Base-by-base conservation (phyloP, 1,140 invertebrate species). In the Papilio xuthus region DNA sequence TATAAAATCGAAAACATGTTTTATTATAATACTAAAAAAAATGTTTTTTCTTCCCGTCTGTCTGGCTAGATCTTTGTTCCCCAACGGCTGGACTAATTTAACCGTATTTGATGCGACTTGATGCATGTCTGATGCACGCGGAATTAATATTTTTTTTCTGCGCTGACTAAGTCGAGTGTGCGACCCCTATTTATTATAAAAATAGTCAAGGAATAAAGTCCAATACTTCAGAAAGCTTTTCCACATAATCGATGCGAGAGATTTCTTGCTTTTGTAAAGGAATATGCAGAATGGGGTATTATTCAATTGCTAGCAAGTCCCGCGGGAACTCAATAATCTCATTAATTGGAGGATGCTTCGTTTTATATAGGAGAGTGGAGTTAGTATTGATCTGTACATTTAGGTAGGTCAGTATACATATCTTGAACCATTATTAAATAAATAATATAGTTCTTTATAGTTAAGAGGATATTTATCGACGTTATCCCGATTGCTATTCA, bases 341-440 rank as follows among this genome's bases (percentile, higher is more conserved):
- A 67, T 67, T 67, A 67, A 67, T 32, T 67, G 60, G 26, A 67
- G 60, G 60, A 67, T 67, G 60, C 60, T 67, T 67, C 60, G 26
- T 67, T 67, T 28, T 67, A 28, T 67, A 67, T 15, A 26, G 23
- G 20, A 23, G 20, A 60, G 13, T 32, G 26, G 12, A 67, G 26
- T 4, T 12, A 6, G 15, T 67, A 67, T 8, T 7, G 8, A 15
- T 18, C 4, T 18, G 26, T 67, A 28, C 23, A 13, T 12, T 60
- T 20, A 60, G 56, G 56, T 60, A 26, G 56, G 56, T 60, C 60
- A 67, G n/a, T n/a, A 12, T 67, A 67, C 15, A 67, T 10, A 23
- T 60, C 56, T 60, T 67, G 26, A 67, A 67, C 12, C 15, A 28
- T 6, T 12, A 28, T 28, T 67, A 4, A 18, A 67, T 67, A 67